phyloP scores from a whole-genome alignment of 1,140 invertebrate genomes.

The Listronotus oregonensis region DNA sequence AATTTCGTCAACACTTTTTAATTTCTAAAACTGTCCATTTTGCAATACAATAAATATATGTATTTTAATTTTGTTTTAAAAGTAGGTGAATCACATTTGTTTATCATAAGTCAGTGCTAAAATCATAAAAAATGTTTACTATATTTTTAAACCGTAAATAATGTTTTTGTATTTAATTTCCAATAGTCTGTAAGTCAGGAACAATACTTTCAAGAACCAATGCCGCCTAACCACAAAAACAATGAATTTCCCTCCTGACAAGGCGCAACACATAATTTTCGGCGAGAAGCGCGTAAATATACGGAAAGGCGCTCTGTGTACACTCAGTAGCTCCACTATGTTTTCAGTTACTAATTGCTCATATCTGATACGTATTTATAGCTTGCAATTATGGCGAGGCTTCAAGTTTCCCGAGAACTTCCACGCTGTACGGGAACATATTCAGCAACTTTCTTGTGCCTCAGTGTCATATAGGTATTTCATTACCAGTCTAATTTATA shows the following conservation, averaged over 20 bases:
- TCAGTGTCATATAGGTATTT: conserved; percentile 53
- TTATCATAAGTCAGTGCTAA: too few relatives aligned
- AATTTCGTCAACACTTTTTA: too few relatives aligned
- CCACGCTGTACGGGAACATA: conserved; percentile 45
- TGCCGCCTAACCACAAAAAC: too few relatives aligned
- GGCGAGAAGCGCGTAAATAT: conserved; percentile 9
- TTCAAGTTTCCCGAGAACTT: conserved; percentile 49
- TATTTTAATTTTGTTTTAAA: too few relatives aligned
- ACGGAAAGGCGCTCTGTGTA: conserved; percentile 37
- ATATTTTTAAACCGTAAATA: too few relatives aligned
- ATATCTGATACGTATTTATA: conserved; percentile 53
- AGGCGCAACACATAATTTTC: conserved; percentile 34
- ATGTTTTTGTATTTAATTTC: too few relatives aligned
- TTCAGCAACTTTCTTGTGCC: conserved; percentile 48
- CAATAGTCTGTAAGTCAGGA: neutral
- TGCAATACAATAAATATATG: too few relatives aligned
- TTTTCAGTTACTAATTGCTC: conserved; percentile 49
- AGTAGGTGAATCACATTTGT: too few relatives aligned
- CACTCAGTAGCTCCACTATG: conserved; percentile 31
- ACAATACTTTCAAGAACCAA: too few relatives aligned
- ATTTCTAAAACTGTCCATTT: too few relatives aligned
- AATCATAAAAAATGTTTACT: too few relatives aligned
- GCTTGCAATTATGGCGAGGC: conserved; percentile 48
- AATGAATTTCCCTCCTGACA: conserved; percentile 16
- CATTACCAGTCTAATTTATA: conserved; percentile 52